phyloP scores from a whole-genome alignment of 2,113 vertebrate species.

The Otus sunia region DNA sequence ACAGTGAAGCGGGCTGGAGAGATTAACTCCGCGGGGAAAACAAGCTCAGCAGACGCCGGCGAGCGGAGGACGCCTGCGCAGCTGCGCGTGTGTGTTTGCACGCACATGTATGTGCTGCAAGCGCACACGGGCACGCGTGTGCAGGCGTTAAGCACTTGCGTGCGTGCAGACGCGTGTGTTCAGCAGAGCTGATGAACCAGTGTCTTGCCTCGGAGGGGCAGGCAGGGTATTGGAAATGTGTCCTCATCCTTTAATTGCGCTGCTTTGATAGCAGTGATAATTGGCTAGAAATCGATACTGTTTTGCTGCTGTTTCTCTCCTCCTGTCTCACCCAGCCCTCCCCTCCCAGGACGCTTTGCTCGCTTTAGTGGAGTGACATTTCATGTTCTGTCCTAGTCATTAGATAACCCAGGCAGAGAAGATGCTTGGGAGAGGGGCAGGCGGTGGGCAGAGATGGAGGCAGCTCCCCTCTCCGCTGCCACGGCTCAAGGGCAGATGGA shows the following conservation, averaged over 20 bases:
- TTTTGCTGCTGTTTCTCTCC: constrained; percentile 7
- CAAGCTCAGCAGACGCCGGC: neutral
- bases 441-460: neutral
- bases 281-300: constrained; percentile 40
- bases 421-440: neutral
- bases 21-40: constrained; percentile 17
- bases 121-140: neutral
- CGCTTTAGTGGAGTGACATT: constrained; percentile 8
- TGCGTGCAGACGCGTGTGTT: neutral
- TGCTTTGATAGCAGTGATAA: constrained; percentile 36
- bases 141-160: accelerated
- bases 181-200: neutral
- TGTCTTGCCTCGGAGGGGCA: neutral
- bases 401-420: neutral
- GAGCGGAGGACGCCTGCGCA: neutral
- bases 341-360: neutral
- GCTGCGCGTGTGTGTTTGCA: accelerated
- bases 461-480: neutral
- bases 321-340: neutral
- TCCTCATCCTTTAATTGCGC: constrained; percentile 28
- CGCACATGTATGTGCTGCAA: neutral
- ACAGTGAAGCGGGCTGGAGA: neutral
- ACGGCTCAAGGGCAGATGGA: neutral
- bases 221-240: neutral
- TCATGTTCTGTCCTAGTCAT: neutral